Conservation (phyloP, 2,113 vertebrate species). For the Callopanchax toddi region DNA sequence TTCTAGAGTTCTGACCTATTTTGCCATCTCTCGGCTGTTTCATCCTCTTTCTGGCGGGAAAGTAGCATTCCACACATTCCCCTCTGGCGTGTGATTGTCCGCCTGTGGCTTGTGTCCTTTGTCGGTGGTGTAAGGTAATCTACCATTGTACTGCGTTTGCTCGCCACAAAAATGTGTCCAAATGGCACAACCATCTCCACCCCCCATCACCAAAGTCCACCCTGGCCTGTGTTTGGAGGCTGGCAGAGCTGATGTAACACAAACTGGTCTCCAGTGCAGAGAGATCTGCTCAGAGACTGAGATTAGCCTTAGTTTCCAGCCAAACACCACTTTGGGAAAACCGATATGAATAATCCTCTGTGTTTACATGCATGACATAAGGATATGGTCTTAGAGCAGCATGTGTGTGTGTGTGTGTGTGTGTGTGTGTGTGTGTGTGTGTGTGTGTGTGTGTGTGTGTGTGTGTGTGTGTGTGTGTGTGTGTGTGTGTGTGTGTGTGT, state of each 20-base stretch:
- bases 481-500: slow-evolving; percentile 7
- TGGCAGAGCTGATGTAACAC: slow-evolving; percentile 24
- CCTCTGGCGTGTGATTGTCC: slow-evolving; percentile 62
- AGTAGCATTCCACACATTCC: slow-evolving; percentile 70
- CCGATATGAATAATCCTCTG: slow-evolving; percentile 69
- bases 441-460: slow-evolving; percentile 21
- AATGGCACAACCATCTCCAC: slow-evolving; percentile 16
- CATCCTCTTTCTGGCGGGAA: slow-evolving; percentile 36
- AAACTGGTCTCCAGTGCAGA: slow-evolving; percentile 35
- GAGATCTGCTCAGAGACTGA: slow-evolving; percentile 44
- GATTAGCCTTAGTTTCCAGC: slow-evolving; percentile 62
- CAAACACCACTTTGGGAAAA: slow-evolving; percentile 66
- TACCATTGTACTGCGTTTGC: slow-evolving; percentile 39
- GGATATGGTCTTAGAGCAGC: slow-evolving; percentile 47
- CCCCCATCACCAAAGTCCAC: slow-evolving; percentile 12
- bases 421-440: background rate
- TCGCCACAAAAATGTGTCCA: slow-evolving; percentile 43
- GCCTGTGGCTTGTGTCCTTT: slow-evolving; percentile 54
- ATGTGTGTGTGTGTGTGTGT: slow-evolving; percentile 12
- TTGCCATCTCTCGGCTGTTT: slow-evolving; percentile 16
- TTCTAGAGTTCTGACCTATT: slow-evolving; percentile 26
- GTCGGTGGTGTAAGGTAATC: slow-evolving; percentile 67
- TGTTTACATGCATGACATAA: slow-evolving; percentile 72
- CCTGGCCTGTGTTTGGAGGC: slow-evolving; percentile 6
- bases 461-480: slow-evolving; percentile 15